A percentile compares a stretch with the other conserved stretches of the same genome.
Conservation (phyloP, 2,113 vertebrate species). For the Coptodon rendalli region DNA sequence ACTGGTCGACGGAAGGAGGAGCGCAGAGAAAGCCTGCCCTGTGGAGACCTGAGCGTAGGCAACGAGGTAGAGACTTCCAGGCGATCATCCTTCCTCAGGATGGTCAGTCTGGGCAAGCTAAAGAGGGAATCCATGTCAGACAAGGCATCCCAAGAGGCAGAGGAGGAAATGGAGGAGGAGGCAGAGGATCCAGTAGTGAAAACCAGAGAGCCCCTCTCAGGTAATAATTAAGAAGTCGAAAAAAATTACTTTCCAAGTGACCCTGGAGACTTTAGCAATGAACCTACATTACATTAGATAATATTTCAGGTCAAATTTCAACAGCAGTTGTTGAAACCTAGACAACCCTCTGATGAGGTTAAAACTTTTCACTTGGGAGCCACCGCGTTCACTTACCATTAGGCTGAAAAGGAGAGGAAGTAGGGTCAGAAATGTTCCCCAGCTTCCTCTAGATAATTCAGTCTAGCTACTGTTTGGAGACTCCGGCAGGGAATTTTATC, state of each 20-base stretch:
- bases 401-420: neutral
- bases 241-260: neutral
- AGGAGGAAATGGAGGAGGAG: constrained; percentile 63
- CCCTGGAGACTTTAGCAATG: neutral
- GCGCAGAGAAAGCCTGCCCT: constrained; percentile 66
- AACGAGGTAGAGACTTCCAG: constrained; percentile 59
- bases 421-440: constrained; percentile 52
- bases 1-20: constrained; percentile 69
- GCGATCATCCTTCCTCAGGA: constrained; percentile 77
- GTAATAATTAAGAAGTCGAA: constrained; percentile 57
- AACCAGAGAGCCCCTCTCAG: constrained; percentile 81
- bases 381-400: constrained; percentile 46
- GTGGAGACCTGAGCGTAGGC: constrained; percentile 52
- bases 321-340: constrained; percentile 25
- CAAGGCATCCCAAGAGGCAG: constrained; percentile 65
- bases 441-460: constrained; percentile 42
- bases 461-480: constrained; percentile 23
- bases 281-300: neutral
- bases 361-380: constrained; percentile 35
- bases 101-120: constrained; percentile 78
- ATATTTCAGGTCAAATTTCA: neutral
- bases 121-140: constrained; percentile 77
- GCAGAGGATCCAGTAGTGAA: constrained; percentile 69
- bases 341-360: constrained; percentile 31
- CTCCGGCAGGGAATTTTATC: constrained; percentile 20